Conservation (phyloP, 1,140 invertebrate species). For the Popillia japonica region DNA sequence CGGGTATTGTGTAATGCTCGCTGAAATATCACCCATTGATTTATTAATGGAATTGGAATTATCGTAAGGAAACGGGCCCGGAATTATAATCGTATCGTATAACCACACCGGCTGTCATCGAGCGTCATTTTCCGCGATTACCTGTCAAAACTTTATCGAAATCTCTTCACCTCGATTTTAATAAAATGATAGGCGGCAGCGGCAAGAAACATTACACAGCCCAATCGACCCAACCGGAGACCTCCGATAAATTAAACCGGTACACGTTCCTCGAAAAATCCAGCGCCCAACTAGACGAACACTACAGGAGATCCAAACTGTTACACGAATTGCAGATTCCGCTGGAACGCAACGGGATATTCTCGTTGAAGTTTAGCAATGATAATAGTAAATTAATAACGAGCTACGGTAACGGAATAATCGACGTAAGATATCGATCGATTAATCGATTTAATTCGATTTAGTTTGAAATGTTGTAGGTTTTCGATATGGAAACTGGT, state of each 20-base stretch:
- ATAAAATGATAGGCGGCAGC: not conserved
- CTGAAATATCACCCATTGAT: too few relatives aligned
- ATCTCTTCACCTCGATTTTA: too few relatives aligned
- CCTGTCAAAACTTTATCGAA: too few relatives aligned
- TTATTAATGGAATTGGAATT: too few relatives aligned
- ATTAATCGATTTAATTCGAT: too few relatives aligned
- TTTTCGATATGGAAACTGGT: not conserved
- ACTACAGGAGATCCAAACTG: not conserved
- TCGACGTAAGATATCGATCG: slow-evolving; percentile 28
- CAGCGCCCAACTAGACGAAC: not conserved
- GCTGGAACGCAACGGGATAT: not conserved
- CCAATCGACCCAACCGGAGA: not conserved
- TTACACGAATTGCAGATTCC: slow-evolving; percentile 5
- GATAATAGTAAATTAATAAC: not conserved
- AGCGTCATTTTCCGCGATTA: too few relatives aligned
- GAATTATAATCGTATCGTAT: too few relatives aligned
- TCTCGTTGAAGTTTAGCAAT: not conserved
- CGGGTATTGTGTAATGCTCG: too few relatives aligned
- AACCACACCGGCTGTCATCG: too few relatives aligned
- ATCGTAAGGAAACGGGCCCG: too few relatives aligned
- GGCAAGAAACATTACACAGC: not conserved
- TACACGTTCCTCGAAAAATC: slow-evolving; percentile 23
- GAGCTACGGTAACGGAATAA: slow-evolving; percentile 25
- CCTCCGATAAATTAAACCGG: slow-evolving; percentile 8
- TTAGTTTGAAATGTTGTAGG: too few relatives aligned